A percentile compares a stretch with the other conserved stretches of the same genome.
Conservation (phyloP, 1,140 invertebrate genomes). For the Drosophila bipectinata region DNA sequence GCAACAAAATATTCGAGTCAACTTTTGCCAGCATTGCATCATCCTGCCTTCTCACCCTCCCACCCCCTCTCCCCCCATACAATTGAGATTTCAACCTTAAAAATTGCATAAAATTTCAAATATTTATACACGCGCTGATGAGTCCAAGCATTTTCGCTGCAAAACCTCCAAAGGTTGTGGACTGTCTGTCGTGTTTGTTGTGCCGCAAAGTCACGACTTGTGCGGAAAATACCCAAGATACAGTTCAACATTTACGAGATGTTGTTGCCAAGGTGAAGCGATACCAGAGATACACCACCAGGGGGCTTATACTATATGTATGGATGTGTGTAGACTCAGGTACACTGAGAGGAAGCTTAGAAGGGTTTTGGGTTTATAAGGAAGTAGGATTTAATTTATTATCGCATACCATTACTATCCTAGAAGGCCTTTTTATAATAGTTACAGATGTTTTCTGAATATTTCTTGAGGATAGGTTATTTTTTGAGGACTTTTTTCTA, state of each 20-base stretch:
- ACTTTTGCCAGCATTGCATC: slow-evolving; percentile 20
- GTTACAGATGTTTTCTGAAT: too few relatives aligned
- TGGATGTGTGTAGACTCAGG: background rate
- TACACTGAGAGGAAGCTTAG: slow-evolving; percentile 5
- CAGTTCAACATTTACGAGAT: slow-evolving; percentile 52
- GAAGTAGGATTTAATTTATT: too few relatives aligned
- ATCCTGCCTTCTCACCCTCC: background rate
- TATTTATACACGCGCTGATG: slow-evolving; percentile 52
- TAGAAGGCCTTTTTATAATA: too few relatives aligned
- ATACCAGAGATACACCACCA: slow-evolving; percentile 18
- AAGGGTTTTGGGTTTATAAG: background rate
- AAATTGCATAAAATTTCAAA: slow-evolving; percentile 54
- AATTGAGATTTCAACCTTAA: slow-evolving; percentile 47
- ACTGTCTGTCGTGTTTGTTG: background rate
- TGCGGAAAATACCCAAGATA: slow-evolving; percentile 51
- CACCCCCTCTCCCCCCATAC: too few relatives aligned
- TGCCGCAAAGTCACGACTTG: slow-evolving; percentile 18
- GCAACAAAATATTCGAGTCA: slow-evolving; percentile 29
- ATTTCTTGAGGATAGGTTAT: background rate
- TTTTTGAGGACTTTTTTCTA: too few relatives aligned
- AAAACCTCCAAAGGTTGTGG: background rate
- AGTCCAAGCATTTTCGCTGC: slow-evolving; percentile 14
- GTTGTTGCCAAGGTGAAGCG: slow-evolving; percentile 42
- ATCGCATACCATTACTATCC: too few relatives aligned
- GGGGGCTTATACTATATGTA: background rate